Base-by-base conservation (phyloP, 1,140 invertebrate species). In the Danaus melanippus region DNA sequence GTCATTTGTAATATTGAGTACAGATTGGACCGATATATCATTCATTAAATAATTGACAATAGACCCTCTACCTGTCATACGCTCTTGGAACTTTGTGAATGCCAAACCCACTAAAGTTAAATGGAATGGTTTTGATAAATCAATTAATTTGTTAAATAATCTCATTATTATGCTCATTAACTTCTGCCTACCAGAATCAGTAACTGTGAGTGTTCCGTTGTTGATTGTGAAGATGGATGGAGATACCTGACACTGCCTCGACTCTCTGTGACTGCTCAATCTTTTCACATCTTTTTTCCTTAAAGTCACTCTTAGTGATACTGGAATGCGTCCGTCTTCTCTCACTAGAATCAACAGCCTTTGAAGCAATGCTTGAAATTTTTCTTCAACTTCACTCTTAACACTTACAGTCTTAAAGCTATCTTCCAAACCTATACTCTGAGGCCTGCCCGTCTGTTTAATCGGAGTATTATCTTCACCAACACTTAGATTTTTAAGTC, bases 81-180 rank as follows among this genome's bases (percentile, higher is more conserved):
- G 88, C 69, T 94, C 92, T 59, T 91, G 90, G 62, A 94, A 94
- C 74, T 94, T 94, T 3, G 92, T 93, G 70, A 94, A 94, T 10
- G 92, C 92, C 60, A 95, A 81, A 15, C 93, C 93, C 42, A 95
- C 80, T 42, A 94, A 80, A 8, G 93, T 94, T 58, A 95, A 90
- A 79, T 93, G 92, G 81, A 94, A 94, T 50, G 92, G 91, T 83
- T 92, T 92, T 10, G 88, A 89, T 53, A 91, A 87, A 69, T 93
- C 89, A 46, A 94, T 90, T 51, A 93, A 88, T 71, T 93, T 91
- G 70, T 91, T 90, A 69, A 94, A 94, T 46, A 94, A 84, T 64
- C 90, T 90, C 91, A 94, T 93, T 9, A 92, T 89, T 45, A 91
- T 89, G n/a, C 87, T 88, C 56, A 94, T 79, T 41, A 95, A 87